A percentile compares a stretch with the other conserved stretches of the same genome.
These are phyloP conservation scores for Scotopteryx bipunctaria DNA, from an alignment of 2,888 invertebrate genomes.

Conservation along the genomic window DNA sequence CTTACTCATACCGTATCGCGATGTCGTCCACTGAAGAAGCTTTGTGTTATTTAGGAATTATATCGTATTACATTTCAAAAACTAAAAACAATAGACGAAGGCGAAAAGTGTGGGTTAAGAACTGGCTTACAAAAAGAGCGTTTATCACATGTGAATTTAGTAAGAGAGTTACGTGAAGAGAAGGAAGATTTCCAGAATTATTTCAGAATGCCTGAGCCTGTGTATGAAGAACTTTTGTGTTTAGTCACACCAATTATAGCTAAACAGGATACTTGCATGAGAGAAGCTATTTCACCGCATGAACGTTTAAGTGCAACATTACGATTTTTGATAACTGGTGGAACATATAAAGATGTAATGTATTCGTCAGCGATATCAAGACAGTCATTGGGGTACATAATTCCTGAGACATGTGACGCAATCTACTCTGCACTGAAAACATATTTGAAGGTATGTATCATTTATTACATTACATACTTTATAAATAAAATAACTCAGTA, in stretches of 20 bases:
- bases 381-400: conserved; percentile 19
- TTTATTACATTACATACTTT: conserved; percentile 22
- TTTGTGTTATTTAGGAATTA: neutral
- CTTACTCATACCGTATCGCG: no score
- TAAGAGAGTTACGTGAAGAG: conserved; percentile 2
- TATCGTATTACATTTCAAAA: no score
- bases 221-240: conserved; percentile 11
- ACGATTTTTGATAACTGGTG: conserved; percentile 25
- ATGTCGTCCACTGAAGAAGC: no score
- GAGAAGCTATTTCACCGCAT: conserved; percentile 28
- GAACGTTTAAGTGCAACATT: conserved; percentile 27
- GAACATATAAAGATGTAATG: conserved; percentile 18
- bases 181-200: conserved; percentile 14
- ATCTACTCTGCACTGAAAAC: conserved; percentile 13
- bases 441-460: conserved; percentile 26
- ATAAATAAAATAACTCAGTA: conserved; percentile 20
- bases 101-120: no score
- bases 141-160: no score
- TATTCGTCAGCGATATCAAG: conserved; percentile 14
- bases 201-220: conserved; percentile 16
- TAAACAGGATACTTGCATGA: conserved; percentile 30
- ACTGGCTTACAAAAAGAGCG: no score
- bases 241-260: conserved; percentile 26
- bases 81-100: no score
- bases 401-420: conserved; percentile 26